Evolutionary conservation across 2,113 vertebrate genomes (phyloP).

Genomic region (Brienomyrus longianalis): DNA sequence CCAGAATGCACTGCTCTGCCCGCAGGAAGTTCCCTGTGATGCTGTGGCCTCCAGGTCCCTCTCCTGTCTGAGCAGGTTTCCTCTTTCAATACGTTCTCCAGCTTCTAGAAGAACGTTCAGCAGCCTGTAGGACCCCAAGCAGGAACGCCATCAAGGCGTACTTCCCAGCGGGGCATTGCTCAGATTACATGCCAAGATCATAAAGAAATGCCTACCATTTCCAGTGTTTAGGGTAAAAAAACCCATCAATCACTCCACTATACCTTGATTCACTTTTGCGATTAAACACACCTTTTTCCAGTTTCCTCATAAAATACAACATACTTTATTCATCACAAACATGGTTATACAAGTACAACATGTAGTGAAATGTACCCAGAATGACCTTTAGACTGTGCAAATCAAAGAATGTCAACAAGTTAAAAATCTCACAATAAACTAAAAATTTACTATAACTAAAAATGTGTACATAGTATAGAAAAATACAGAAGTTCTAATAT

Average conservation of each 20-base stretch:
- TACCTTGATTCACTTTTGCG: not conserved
- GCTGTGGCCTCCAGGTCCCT: slow-evolving; percentile 8
- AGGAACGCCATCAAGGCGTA: slow-evolving; percentile 2
- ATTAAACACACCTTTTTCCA: not conserved
- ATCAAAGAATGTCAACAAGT: too few species aligned
- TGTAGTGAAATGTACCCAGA: too few species aligned
- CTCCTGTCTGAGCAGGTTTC: slow-evolving; percentile 31
- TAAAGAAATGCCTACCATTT: slow-evolving; percentile 33
- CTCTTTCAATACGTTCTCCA: not conserved
- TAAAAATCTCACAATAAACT: too few species aligned
- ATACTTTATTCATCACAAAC: too few species aligned
- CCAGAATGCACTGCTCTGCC: slow-evolving; percentile 13
- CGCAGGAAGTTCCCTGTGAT: slow-evolving; percentile 13
- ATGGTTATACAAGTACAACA: too few species aligned
- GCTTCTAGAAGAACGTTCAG: slow-evolving; percentile 2
- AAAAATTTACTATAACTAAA: too few species aligned
- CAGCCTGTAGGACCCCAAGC: slow-evolving; percentile 20
- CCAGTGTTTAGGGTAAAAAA: not conserved
- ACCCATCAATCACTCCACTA: not conserved
- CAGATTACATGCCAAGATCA: not conserved
- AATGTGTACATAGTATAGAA: too few species aligned
- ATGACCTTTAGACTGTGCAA: too few species aligned
- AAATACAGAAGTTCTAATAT: too few species aligned
- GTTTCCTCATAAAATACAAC: not conserved
- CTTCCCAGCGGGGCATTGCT: slow-evolving; percentile 14